These are phyloP conservation scores for Mormyrus iriodes DNA, from an alignment of 2,113 vertebrate species.

Conservation along the genomic window DNA sequence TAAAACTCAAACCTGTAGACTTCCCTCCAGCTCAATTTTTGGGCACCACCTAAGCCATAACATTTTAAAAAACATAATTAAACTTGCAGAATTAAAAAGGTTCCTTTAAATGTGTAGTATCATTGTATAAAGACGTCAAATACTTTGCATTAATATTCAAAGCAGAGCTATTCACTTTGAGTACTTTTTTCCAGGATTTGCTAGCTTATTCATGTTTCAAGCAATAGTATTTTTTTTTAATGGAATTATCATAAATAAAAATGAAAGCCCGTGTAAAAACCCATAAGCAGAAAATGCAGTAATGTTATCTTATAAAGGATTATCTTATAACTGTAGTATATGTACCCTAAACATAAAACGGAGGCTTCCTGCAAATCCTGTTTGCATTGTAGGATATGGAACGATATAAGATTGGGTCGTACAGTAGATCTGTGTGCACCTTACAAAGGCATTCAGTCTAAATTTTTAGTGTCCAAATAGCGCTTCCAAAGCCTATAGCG, in stretches of 20 bases:
- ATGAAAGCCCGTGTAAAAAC: neutral
- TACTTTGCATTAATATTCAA: neutral
- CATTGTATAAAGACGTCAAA: neutral
- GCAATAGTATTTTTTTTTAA: neutral
- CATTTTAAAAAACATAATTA: neutral
- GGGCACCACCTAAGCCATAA: neutral
- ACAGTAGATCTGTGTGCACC: neutral
- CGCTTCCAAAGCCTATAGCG: neutral
- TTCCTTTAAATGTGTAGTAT: neutral
- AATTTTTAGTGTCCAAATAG: neutral
- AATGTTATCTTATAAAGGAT: no score
- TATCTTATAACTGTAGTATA: no score
- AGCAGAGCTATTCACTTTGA: neutral
- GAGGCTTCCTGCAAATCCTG: neutral
- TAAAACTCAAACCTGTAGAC: neutral
- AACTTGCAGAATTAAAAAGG: neutral
- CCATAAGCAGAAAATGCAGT: neutral
- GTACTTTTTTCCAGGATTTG: neutral
- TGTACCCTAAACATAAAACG: neutral
- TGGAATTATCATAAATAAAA: neutral
- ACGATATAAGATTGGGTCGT: neutral
- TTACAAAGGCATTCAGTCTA: neutral
- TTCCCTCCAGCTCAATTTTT: neutral
- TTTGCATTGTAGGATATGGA: neutral
- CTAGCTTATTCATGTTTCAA: neutral